A percentile compares a stretch with the other conserved stretches of the same genome.
phyloP scores from a whole-genome alignment of 1,140 invertebrate genomes.

The Drosophila busckii region DNA sequence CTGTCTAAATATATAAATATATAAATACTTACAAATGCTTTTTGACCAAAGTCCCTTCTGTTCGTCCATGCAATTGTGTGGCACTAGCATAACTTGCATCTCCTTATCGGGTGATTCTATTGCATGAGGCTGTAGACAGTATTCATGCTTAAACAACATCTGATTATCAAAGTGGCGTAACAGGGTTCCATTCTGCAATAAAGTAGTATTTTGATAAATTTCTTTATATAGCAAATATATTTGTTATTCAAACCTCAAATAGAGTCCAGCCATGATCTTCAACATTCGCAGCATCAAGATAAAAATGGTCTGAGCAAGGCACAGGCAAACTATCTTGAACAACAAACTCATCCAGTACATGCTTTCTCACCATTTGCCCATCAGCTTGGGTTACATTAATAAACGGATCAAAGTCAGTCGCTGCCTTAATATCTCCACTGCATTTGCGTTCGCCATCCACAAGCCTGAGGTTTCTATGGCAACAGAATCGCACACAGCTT shows the following conservation, averaged over 20 bases:
- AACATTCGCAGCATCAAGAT: slow-evolving; percentile 18
- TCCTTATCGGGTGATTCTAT: background rate
- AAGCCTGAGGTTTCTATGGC: slow-evolving; percentile 25
- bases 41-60: background rate
- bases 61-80: slow-evolving; percentile 21
- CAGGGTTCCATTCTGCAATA: slow-evolving; percentile 45
- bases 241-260: slow-evolving; percentile 36
- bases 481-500: slow-evolving; percentile 55
- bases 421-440: background rate
- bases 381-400: slow-evolving; percentile 41
- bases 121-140: slow-evolving; percentile 46
- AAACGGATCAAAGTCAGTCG: slow-evolving; percentile 23
- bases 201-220: background rate
- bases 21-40: slow-evolving; percentile 5
- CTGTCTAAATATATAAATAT: background rate
- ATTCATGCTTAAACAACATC: slow-evolving; percentile 31
- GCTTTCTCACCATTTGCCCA: slow-evolving; percentile 6
- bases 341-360: slow-evolving; percentile 48
- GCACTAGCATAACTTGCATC: background rate
- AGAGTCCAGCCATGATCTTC: slow-evolving; percentile 36
- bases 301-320: slow-evolving; percentile 35
- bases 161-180: background rate
- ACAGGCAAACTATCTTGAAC: slow-evolving; percentile 35
- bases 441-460: slow-evolving; percentile 8
- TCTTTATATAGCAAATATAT: too few species aligned